Evolutionary conservation across 2,797 vertebrate genomes (phyloP).

Genomic region (Naso thynnoides): DNA sequence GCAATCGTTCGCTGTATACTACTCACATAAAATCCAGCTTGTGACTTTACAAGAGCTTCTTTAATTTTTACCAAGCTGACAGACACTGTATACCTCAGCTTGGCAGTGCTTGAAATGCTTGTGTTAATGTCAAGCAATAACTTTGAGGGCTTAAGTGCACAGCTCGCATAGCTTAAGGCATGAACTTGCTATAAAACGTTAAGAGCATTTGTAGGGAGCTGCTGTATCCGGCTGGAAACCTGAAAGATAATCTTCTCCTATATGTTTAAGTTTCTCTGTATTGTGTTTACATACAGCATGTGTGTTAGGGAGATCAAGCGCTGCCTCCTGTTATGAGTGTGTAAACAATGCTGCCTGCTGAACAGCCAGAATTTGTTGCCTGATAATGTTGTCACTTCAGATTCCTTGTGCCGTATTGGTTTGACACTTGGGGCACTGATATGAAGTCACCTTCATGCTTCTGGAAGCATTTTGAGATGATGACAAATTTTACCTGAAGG

Average conservation of each 20-base stretch:
- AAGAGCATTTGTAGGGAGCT: background rate
- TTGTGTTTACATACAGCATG: background rate
- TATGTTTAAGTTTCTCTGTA: background rate
- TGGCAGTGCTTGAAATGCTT: background rate
- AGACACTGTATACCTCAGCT: background rate
- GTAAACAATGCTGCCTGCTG: background rate
- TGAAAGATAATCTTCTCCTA: background rate
- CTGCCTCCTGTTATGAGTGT: background rate
- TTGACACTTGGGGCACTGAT: conserved; percentile 3
- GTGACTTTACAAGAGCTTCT: background rate
- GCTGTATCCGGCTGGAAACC: background rate
- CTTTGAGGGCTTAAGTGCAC: background rate
- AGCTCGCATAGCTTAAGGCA: background rate
- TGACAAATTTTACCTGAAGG: conserved; percentile 8
- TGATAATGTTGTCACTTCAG: conserved; percentile 1
- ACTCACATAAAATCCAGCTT: background rate
- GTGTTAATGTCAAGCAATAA: background rate
- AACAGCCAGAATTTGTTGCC: background rate
- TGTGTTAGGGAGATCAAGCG: background rate
- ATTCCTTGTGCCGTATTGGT: background rate
- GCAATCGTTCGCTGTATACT: background rate
- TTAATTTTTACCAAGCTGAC: conserved; percentile 1
- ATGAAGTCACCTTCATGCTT: conserved; percentile 29
- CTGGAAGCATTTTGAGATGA: conserved; percentile 9
- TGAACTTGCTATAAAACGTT: background rate